phyloP scores from a whole-genome alignment of 1,140 invertebrate genomes.

The Rhynchophorus ferrugineus region DNA sequence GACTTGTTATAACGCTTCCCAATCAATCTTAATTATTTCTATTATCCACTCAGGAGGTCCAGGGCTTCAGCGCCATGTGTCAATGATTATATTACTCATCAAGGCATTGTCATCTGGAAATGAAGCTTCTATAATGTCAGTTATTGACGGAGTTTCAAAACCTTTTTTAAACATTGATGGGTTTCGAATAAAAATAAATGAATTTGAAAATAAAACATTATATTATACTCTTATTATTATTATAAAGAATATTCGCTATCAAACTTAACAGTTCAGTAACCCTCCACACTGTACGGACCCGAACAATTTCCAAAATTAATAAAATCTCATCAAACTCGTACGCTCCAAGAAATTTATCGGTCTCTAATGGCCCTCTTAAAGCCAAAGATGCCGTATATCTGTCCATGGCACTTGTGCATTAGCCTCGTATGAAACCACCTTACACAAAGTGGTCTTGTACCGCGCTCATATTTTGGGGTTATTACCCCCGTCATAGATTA shows the following conservation, averaged over 20 bases:
- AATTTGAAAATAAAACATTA: too few relatives aligned
- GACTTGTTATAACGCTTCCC: too few relatives aligned
- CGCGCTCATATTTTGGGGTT: conserved; percentile 1
- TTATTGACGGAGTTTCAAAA: too few relatives aligned
- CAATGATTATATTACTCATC: too few relatives aligned
- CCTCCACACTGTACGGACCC: background rate
- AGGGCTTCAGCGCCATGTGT: too few relatives aligned
- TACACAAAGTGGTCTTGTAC: conserved; percentile 18
- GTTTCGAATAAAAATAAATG: too few relatives aligned
- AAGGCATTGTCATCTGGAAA: too few relatives aligned
- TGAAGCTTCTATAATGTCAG: too few relatives aligned
- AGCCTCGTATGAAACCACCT: conserved; percentile 14
- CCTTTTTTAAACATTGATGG: too few relatives aligned
- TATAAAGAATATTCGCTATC: background rate
- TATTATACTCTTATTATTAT: background rate
- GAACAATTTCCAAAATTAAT: conserved; percentile 6
- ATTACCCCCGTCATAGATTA: conserved; percentile 1
- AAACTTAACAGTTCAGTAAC: conserved; percentile 10
- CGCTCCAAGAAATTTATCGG: conserved; percentile 8
- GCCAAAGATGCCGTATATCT: conserved; percentile 17
- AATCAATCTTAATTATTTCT: too few relatives aligned
- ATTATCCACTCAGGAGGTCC: too few relatives aligned
- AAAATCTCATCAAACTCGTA: conserved; percentile 18
- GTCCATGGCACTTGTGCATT: conserved; percentile 15
- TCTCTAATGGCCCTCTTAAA: conserved; percentile 15